Evolutionary conservation across 1,140 invertebrate species (phyloP).

Genomic region (Apis laboriosa): DNA sequence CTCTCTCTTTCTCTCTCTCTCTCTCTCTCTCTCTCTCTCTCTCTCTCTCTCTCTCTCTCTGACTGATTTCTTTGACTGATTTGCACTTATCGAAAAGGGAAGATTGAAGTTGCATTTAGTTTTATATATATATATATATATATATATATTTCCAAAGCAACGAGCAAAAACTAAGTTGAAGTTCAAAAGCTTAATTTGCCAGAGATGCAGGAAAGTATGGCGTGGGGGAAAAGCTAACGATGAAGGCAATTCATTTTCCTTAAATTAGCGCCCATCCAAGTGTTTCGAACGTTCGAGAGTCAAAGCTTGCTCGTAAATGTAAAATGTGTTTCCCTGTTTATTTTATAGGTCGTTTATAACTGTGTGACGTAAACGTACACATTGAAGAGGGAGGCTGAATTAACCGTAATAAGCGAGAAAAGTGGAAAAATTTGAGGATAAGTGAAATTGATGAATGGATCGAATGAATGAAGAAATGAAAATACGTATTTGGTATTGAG

Average conservation of each 20-base stretch:
- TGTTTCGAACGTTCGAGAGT: background rate
- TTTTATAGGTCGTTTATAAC: background rate
- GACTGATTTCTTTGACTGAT: constrained; percentile 13
- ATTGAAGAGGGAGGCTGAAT: background rate
- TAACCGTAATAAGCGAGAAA: background rate
- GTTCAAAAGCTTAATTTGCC: constrained; percentile 10
- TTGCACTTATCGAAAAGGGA: background rate
- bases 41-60: no score
- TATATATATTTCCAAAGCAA: constrained; percentile 4
- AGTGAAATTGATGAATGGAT: background rate
- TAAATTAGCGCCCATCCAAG: constrained; percentile 56
- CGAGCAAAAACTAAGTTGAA: constrained; percentile 17
- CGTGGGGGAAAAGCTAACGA: constrained; percentile 20
- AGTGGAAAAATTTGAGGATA: background rate
- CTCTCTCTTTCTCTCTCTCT: no score
- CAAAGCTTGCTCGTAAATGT: background rate
- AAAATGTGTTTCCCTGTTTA: background rate
- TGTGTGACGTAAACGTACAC: background rate
- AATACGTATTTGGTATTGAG: no score
- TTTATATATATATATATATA: no score
- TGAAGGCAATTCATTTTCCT: constrained; percentile 48
- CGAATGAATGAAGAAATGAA: no score
- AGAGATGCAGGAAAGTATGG: background rate
- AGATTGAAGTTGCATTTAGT: background rate
- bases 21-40: no score